These are phyloP conservation scores for Yponomeuta sedellus DNA, from an alignment of 2,888 invertebrate species.

Conservation along the genomic window DNA sequence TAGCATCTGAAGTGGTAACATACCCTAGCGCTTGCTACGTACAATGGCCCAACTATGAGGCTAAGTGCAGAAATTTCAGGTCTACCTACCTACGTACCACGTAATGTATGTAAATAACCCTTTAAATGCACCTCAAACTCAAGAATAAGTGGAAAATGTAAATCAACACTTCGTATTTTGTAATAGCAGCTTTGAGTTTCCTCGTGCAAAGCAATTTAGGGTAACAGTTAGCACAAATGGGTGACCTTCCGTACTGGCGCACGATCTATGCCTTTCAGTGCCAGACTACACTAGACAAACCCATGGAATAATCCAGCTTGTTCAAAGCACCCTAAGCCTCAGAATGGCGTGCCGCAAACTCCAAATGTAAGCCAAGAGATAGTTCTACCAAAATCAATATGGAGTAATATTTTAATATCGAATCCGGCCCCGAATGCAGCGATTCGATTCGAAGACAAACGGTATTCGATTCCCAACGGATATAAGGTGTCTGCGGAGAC, in stretches of 20 bases:
- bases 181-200: no score
- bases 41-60: no score
- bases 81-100: no score
- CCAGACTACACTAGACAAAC: neutral
- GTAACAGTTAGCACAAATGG: neutral
- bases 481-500: conserved; percentile 18
- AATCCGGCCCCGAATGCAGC: neutral
- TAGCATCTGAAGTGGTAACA: no score
- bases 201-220: neutral
- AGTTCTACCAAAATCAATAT: conserved; percentile 1
- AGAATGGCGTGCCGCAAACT: neutral
- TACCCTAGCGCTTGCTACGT: no score
- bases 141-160: no score
- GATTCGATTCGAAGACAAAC: conserved; percentile 7
- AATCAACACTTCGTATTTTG: no score
- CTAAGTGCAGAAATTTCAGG: no score
- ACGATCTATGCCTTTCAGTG: no score
- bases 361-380: neutral
- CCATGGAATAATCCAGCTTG: neutral
- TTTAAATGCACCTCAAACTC: no score
- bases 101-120: no score
- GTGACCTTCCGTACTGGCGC: neutral
- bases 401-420: conserved; percentile 6
- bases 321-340: neutral
- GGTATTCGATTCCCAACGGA: conserved; percentile 12